Percentiles rank a stretch among this genome's conserved stretches.
Evolutionary conservation across 2,888 invertebrate genomes (phyloP).

Genomic region (Saturnia japonica): DNA sequence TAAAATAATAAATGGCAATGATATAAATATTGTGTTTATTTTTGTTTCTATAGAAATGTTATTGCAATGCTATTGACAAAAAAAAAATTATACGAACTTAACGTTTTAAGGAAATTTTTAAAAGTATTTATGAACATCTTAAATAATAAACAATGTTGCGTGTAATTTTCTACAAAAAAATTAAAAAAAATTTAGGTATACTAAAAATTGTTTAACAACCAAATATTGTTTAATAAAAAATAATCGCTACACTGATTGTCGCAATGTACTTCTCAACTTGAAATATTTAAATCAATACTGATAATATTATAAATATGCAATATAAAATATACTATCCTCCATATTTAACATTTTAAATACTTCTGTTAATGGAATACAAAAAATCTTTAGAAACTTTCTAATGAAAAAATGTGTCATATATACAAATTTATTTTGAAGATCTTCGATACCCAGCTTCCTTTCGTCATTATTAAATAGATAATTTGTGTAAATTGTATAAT

Average conservation of each 20-base stretch:
- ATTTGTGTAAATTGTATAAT: constrained; percentile 18
- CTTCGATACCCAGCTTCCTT: constrained; percentile 55
- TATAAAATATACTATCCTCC: constrained; percentile 65
- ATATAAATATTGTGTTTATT: constrained; percentile 73
- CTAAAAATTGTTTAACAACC: neutral
- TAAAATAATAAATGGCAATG: constrained; percentile 42
- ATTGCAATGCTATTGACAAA: constrained; percentile 66
- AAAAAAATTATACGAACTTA: constrained; percentile 52
- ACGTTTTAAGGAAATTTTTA: constrained; percentile 58
- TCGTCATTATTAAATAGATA: constrained; percentile 41
- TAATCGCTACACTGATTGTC: constrained; percentile 17
- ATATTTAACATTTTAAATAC: constrained; percentile 66
- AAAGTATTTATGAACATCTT: constrained; percentile 17
- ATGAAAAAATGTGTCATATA: constrained; percentile 64
- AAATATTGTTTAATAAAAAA: constrained; percentile 11
- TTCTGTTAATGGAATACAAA: constrained; percentile 65
- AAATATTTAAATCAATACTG: constrained; percentile 39
- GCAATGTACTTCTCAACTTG: constrained; percentile 16
- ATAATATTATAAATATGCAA: constrained; percentile 44
- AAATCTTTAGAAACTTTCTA: constrained; percentile 52
- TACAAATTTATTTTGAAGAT: constrained; percentile 56
- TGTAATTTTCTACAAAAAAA: neutral
- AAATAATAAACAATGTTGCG: constrained; percentile 3
- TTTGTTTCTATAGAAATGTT: constrained; percentile 65
- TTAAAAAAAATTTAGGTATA: neutral